Base-by-base conservation (phyloP, 2,113 vertebrate genomes). In the Hippotragus niger region DNA sequence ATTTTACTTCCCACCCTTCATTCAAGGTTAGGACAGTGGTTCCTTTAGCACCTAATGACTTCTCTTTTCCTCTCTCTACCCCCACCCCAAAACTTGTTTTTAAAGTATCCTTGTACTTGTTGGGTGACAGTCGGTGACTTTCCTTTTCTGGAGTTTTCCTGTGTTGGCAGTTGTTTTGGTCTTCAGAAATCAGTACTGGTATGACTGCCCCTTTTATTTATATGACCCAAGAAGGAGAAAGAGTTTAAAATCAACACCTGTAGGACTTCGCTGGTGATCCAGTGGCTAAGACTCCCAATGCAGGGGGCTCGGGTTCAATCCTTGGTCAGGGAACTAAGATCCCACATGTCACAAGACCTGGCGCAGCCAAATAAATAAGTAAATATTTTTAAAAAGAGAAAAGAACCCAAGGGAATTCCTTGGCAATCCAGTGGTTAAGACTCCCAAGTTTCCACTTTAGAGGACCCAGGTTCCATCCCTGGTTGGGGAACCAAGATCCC, bases 201-300 rank as follows among this genome's bases (percentile, higher is more conserved):
- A 81, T 94, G 0, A 97, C 95, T 97, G 97, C 80, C 53, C 60
- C 91, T 94, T 94, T 94, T 96, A 92, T 97, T 98, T 98, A 93
- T 71, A 33, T 43, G 40, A 91, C 64, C 84, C 90, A 97, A 97
- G 94, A 97, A 98, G 98, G 98, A 98, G 96, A 86, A 92, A 55
- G 94, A 80, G 92, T 83, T 87, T 98, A 98, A 98, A 99, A 99
- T 98, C 97, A 98, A 96, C 97, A 64, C 96, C 84, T 95, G 93
- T 31, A 62, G 45, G 16, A 31, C 5, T 12, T 81, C 45, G 2
- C 78, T 81, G 45, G 16, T 6, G 29, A 31, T 50, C 45, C 45
- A 33, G 45, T 81, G 45, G 78, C 45, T 19, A 81, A 31, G 78
- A 33, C 29, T 50, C 5, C 45, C 9, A 9, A 3, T 33, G 29